Evolutionary conservation across 2,888 invertebrate genomes (phyloP), one percentile per base, ranked within the genome.

Genomic region (Sarcophaga subvicina): DNA sequence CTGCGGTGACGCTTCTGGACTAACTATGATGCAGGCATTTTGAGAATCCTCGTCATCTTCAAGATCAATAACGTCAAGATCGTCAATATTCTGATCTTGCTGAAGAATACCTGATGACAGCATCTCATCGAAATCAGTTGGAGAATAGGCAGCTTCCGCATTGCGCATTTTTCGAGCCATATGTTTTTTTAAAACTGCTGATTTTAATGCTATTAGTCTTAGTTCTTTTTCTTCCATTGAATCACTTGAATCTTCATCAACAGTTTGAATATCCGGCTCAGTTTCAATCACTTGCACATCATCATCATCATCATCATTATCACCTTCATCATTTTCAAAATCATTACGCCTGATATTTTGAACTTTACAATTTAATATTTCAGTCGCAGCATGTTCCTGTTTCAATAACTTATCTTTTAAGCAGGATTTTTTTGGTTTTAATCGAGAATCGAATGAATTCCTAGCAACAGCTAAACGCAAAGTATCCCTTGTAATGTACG

Each of bases 151-250:
- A 3, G 91, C 89, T 60, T 92, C 92, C 0, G 93, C 93, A 75
- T 92, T 91, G 0, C 93, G 91, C 83, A 92, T 93, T 81, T 93
- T 92, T 4, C 93, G 91, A 0, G 91, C 91, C 83, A 91, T 88
- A 84, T 92, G 92, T 72, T 93, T 93, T 69, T 91, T 92, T 3
- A 93, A 80, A 6, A 93, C 90, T 0, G 93, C 93, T 1, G 93
- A 93, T 75, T 93, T 93, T 0, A 93, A 88, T 0, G 93, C 93
- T 75, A 93, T 92, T 1, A 93, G 89, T 67, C 93, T 91, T n/a
- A 93, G 72, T 63, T 91, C 91, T 60, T 91, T 91, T 76, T 92
- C 91, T 20, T 91, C 91, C 60, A 90, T 60, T 2, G 90, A 88
- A 77, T 89, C 89, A 25, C 87, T 78, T 22, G 88, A 86, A 67